Evolutionary conservation across 2,888 invertebrate genomes (phyloP).

Genomic region (Phoronis australis): DNA sequence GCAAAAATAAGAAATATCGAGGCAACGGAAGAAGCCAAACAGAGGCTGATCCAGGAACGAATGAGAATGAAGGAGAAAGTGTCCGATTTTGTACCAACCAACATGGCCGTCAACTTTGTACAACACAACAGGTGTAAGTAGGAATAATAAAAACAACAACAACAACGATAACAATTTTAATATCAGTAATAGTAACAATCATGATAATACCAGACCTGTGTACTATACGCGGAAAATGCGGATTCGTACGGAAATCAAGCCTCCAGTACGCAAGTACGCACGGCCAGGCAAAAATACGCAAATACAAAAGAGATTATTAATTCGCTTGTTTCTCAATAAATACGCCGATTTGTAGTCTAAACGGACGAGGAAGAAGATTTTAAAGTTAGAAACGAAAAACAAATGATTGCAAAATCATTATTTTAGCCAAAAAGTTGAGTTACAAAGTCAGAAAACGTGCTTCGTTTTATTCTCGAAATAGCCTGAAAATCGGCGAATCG

Average conservation of each 20-base stretch:
- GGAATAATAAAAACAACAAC: not conserved
- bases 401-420: too few species aligned
- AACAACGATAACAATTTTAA: not conserved
- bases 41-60: conserved; percentile 81
- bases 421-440: too few species aligned
- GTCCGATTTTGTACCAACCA: conserved; percentile 86
- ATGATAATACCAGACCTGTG: not conserved
- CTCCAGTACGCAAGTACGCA: too few species aligned
- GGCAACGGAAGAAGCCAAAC: conserved; percentile 97
- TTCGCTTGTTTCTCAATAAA: too few species aligned
- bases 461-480: too few species aligned
- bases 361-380: too few species aligned
- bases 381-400: too few species aligned
- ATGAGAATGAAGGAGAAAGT: conserved; percentile 89
- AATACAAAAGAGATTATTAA: too few species aligned
- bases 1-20: conserved; percentile 98
- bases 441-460: too few species aligned
- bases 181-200: not conserved
- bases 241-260: not conserved
- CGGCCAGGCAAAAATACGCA: too few species aligned
- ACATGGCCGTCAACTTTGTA: conserved; percentile 97
- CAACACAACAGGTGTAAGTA: conserved; percentile 88
- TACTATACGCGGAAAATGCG: not conserved
- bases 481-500: too few species aligned
- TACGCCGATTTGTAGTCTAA: too few species aligned